These are phyloP conservation scores for Ichneumoninae sp. DNA, from an alignment of 2,888 invertebrate genomes.

Conservation along the genomic window DNA sequence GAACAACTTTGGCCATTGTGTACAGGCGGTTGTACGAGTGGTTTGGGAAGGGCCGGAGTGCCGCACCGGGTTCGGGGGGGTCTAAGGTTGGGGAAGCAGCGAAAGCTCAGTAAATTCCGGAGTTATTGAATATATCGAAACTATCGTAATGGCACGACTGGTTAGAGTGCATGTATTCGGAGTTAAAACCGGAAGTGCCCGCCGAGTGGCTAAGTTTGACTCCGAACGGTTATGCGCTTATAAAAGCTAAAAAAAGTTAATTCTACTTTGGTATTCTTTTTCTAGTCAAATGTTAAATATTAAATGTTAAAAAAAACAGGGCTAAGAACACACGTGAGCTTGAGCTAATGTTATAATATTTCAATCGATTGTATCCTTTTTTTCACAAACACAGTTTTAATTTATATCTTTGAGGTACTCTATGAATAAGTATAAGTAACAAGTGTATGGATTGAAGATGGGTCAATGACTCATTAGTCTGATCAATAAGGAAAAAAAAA, in stretches of 20 bases:
- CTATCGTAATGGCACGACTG: conserved; percentile 10
- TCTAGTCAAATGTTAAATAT: not conserved
- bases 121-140: conserved; percentile 35
- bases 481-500: too few relatives aligned
- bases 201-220: not conserved
- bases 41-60: conserved; percentile 8
- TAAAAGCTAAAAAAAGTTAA: too few relatives aligned
- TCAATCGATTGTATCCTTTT: too few relatives aligned
- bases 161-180: not conserved
- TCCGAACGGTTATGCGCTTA: not conserved
- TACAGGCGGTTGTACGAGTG: conserved; percentile 24
- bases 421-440: too few relatives aligned
- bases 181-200: not conserved
- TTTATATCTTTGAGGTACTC: too few relatives aligned
- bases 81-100: conserved; percentile 14
- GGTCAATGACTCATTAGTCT: too few relatives aligned
- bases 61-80: conserved; percentile 12
- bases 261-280: too few relatives aligned
- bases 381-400: too few relatives aligned
- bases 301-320: too few relatives aligned
- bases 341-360: too few relatives aligned
- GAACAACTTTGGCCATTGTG: conserved; percentile 58
- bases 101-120: conserved; percentile 39
- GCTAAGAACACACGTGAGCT: too few relatives aligned
- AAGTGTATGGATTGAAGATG: too few relatives aligned